Conservation (phyloP, 1,140 invertebrate genomes). For the Bombus waltoni region DNA sequence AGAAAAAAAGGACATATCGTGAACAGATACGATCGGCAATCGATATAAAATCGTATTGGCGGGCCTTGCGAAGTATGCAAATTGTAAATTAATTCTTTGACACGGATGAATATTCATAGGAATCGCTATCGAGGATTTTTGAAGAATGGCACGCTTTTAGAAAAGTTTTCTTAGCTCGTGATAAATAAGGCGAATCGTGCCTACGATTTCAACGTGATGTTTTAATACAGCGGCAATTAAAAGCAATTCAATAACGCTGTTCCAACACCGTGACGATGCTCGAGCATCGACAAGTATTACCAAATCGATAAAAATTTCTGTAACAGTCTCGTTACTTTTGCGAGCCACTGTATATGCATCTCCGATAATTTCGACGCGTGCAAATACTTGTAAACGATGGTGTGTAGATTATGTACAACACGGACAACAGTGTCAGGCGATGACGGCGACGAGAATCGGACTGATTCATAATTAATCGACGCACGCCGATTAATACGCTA, state of each 20-base stretch:
- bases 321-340: too few relatives aligned
- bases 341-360: not conserved
- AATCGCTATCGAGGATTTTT: not conserved
- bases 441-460: not conserved
- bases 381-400: not conserved
- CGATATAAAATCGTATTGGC: not conserved
- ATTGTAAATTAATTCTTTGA: slow-evolving; percentile 27
- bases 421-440: not conserved
- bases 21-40: not conserved
- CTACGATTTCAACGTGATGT: too few relatives aligned
- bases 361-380: not conserved
- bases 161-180: not conserved
- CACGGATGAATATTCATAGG: slow-evolving; percentile 24
- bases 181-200: not conserved
- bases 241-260: not conserved
- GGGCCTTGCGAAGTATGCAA: slow-evolving; percentile 1
- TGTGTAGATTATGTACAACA: not conserved
- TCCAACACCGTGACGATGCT: too few relatives aligned
- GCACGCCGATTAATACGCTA: not conserved
- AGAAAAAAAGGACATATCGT: not conserved
- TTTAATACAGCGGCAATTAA: not conserved
- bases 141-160: not conserved
- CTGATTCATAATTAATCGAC: slow-evolving; percentile 30
- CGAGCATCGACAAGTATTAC: too few relatives aligned
- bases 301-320: too few relatives aligned